Conservation (phyloP, 1,140 invertebrate genomes). For the Heliothis subflexa region DNA sequence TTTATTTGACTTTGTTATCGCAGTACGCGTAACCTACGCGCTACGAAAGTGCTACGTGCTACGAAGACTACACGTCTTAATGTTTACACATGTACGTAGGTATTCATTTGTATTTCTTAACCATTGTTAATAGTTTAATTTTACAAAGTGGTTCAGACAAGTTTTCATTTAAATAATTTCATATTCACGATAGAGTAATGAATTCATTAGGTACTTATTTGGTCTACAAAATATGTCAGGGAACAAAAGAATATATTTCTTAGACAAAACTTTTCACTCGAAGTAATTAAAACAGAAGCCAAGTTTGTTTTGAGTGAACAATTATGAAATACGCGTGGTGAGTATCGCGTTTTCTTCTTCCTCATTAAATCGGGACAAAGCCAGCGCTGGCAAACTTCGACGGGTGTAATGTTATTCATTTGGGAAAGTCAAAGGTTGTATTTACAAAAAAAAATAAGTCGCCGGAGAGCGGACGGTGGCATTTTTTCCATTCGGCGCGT, state of each 20-base stretch:
- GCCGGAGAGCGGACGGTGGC: constrained; percentile 84
- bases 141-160: neutral
- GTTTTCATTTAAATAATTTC: constrained; percentile 14
- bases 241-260: constrained; percentile 50
- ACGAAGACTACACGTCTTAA: neutral
- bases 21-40: constrained; percentile 3
- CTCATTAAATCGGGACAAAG: constrained; percentile 83
- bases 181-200: neutral
- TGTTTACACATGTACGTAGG: neutral
- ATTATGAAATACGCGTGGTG: constrained; percentile 62
- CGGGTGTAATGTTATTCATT: constrained; percentile 84
- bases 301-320: constrained; percentile 68
- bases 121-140: no score
- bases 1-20: neutral
- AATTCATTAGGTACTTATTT: neutral
- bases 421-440: constrained; percentile 85
- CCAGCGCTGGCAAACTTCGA: constrained; percentile 74
- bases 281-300: constrained; percentile 63
- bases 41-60: constrained; percentile 38
- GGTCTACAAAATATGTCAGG: constrained; percentile 25
- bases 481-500: constrained; percentile 86
- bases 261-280: constrained; percentile 58
- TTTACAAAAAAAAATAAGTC: constrained; percentile 84
- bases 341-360: constrained; percentile 72
- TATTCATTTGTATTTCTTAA: neutral